phyloP scores from a whole-genome alignment of 2,888 invertebrate genomes.

The Clostera curtula region DNA sequence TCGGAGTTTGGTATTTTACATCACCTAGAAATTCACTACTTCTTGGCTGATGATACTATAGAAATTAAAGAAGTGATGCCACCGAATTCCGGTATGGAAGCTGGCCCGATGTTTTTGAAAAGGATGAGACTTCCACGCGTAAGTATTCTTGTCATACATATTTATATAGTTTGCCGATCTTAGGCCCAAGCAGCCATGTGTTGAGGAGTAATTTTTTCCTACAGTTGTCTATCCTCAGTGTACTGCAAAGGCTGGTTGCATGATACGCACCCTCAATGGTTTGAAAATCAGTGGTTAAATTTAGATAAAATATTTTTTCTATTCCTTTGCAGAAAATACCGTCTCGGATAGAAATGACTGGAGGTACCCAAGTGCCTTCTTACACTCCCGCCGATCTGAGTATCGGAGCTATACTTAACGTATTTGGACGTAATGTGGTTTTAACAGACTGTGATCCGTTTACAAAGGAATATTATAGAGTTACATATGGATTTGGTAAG shows the following conservation, averaged over 20 bases:
- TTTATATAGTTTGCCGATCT: no score
- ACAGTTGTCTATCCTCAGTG: no score
- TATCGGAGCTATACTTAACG: slow-evolving; percentile 87
- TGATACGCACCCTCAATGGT: no score
- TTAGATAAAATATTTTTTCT: no score
- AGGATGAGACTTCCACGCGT: slow-evolving; percentile 87
- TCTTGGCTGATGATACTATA: slow-evolving; percentile 90
- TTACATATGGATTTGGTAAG: slow-evolving; percentile 78
- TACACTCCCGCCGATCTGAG: slow-evolving; percentile 84
- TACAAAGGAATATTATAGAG: slow-evolving; percentile 88
- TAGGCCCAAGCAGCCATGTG: no score
- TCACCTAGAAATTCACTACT: slow-evolving; percentile 87
- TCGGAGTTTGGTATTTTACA: slow-evolving; percentile 86
- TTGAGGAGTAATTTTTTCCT: no score
- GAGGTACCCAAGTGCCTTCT: slow-evolving; percentile 53
- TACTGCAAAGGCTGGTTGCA: no score
- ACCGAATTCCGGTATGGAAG: slow-evolving; percentile 81
- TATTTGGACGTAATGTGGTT: slow-evolving; percentile 86
- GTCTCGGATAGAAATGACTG: slow-evolving; percentile 53
- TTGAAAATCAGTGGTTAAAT: no score
- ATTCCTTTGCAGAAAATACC: slow-evolving; percentile 49
- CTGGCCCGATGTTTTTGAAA: slow-evolving; percentile 82
- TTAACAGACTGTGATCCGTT: slow-evolving; percentile 89
- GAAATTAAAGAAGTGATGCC: slow-evolving; percentile 86
- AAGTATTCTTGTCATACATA: no score